Base-by-base conservation (phyloP, 2,888 invertebrate species). In the Ctena decussata region DNA sequence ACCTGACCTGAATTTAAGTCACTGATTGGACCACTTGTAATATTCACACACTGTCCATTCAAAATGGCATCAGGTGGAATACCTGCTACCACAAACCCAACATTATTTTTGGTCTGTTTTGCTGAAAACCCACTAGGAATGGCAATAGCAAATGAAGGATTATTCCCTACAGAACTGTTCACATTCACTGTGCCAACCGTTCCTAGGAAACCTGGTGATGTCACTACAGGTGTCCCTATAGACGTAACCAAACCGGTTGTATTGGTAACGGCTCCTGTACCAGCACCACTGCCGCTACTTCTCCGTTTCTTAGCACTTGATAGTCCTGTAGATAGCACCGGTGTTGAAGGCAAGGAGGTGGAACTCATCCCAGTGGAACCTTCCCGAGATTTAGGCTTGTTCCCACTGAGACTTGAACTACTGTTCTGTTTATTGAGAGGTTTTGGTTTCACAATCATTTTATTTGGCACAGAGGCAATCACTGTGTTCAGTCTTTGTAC, bases 1-100 rank as follows among this genome's bases (percentile, higher is more conserved):
- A 78, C 82, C 82, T 91, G 92, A 72, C 80, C 82, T 11, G 90
- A 81, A 32, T 89, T 83, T 15, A 92, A 44, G 44, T 92, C 92
- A 46, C 89, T 72, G 24, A 92, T 74, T 78, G 92, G 93, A 27
- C 93, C 89, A 69, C 87, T 90, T 11, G 92, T 89, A 32, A 94
- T 91, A 82, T 93, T 93, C 24, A 94, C 88, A 84, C 91, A 92
- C 88, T 94, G 94, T 24, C 94, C 94, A 77, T 94, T 94, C 57
- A 93, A 86, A 65, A 92, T 73, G 24, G 92, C 89, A 72, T 89
- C 89, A 46, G 90, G 90, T 75, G 94, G 93, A 24, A 94, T 89
- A 21, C 92, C 91, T 11, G 93, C 92, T 57, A 94, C 92, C 49
- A 94, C 84, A 77, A 93, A 86, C 71, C 91, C 90, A 72, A 91